phyloP scores from a whole-genome alignment of 1,140 invertebrate species.

The Hypsibius dujardini region DNA sequence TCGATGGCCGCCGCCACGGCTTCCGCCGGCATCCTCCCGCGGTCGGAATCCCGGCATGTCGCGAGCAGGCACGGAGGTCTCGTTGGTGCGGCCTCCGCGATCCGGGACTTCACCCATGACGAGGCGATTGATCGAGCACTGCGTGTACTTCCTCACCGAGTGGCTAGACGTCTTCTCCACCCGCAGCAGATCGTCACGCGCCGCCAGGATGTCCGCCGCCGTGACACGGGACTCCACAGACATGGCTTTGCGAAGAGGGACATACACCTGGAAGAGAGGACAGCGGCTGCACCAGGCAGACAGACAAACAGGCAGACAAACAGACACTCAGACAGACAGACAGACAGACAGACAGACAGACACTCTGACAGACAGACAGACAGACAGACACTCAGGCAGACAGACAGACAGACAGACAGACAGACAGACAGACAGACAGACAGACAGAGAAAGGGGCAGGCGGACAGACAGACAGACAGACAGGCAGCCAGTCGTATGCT shows the following conservation, averaged over 20 bases:
- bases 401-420: too few species aligned
- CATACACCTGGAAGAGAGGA: conserved; percentile 22
- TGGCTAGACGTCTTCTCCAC: conserved; percentile 73
- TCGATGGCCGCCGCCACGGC: conserved; percentile 14
- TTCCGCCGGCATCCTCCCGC: conserved; percentile 27
- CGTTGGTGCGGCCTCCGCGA: conserved; percentile 67
- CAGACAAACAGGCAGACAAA: too few species aligned
- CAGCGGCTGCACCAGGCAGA: conserved; percentile 26
- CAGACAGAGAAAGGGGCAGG: too few species aligned
- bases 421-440: too few species aligned
- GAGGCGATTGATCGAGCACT: conserved; percentile 61
- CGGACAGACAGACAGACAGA: too few species aligned
- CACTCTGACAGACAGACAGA: too few species aligned
- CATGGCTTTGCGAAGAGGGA: neutral
- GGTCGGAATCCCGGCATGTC: conserved; percentile 88
- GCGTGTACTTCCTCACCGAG: conserved; percentile 55
- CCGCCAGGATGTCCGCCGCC: conserved; percentile 55
- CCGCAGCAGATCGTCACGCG: conserved; percentile 57
- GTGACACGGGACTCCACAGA: conserved; percentile 29
- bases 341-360: too few species aligned
- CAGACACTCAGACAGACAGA: too few species aligned
- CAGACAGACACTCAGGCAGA: too few species aligned
- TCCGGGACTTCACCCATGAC: conserved; percentile 57
- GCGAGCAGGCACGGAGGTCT: conserved; percentile 71
- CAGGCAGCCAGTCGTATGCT: too few species aligned